Percentiles rank a stretch among this genome's conserved stretches.
phyloP scores from a whole-genome alignment of 1,140 invertebrate species.

The Tyrophagus putrescentiae region DNA sequence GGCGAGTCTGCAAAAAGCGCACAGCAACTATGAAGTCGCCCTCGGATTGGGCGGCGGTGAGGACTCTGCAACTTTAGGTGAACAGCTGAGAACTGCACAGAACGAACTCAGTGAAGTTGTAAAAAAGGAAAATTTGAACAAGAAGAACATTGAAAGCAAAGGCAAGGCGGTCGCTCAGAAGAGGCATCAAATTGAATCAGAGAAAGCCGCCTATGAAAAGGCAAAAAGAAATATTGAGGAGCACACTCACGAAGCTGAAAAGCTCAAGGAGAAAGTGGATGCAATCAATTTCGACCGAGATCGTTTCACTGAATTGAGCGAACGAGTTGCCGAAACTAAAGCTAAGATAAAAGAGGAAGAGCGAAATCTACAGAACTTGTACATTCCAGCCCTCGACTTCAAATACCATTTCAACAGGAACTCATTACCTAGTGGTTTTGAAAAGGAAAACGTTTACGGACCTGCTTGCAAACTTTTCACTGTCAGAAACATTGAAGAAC shows the following conservation, averaged over 20 bases:
- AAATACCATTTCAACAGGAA: no score
- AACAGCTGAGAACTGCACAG: slow-evolving; percentile 65
- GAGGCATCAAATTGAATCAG: slow-evolving; percentile 1
- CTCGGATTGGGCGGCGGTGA: slow-evolving; percentile 64
- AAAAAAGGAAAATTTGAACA: slow-evolving; percentile 44
- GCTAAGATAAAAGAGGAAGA: background rate
- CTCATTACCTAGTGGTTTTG: slow-evolving; percentile 69
- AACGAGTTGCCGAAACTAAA: background rate
- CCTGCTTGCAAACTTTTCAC: slow-evolving; percentile 58
- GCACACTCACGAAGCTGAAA: slow-evolving; percentile 54
- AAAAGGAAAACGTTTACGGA: slow-evolving; percentile 57
- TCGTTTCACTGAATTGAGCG: background rate
- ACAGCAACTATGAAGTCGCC: slow-evolving; percentile 64
- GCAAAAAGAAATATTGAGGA: slow-evolving; percentile 36
- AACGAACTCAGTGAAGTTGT: slow-evolving; percentile 55
- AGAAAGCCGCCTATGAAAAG: background rate
- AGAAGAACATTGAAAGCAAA: background rate
- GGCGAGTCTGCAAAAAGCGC: slow-evolving; percentile 51
- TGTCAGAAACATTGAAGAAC: slow-evolving; percentile 52
- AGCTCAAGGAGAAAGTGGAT: slow-evolving; percentile 30
- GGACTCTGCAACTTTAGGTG: slow-evolving; percentile 60
- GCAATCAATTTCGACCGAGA: slow-evolving; percentile 14
- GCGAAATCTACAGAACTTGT: slow-evolving; percentile 3
- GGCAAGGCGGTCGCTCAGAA: background rate
- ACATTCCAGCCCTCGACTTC: slow-evolving; percentile 35